These are phyloP conservation scores for Periophthalmodon schlosseri DNA, from an alignment of 2,113 vertebrate species.

Conservation along the genomic window DNA sequence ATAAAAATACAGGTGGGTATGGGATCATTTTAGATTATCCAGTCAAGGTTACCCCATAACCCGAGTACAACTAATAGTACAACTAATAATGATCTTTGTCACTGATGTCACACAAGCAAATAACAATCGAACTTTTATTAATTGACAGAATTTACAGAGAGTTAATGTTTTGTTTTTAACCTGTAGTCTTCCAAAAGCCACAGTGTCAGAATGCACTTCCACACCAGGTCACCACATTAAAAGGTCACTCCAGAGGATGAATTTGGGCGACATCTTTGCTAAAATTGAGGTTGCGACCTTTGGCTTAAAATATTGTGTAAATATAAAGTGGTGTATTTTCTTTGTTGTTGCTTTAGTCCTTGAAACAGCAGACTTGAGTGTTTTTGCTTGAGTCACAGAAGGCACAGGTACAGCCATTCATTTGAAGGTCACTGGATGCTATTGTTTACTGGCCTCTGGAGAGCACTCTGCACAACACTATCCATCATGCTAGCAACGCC, in stretches of 20 bases:
- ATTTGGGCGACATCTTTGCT: constrained; percentile 10
- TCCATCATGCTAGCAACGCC: constrained; percentile 34
- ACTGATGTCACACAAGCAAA: too few relatives aligned
- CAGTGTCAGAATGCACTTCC: neutral
- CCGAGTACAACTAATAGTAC: too few relatives aligned
- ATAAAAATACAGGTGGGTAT: too few relatives aligned
- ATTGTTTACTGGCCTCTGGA: constrained; percentile 41
- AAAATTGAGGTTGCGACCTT: constrained; percentile 33
- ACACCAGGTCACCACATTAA: neutral
- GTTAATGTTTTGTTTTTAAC: neutral
- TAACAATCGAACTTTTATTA: too few relatives aligned
- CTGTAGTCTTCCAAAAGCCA: neutral
- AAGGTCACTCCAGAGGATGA: constrained; percentile 10
- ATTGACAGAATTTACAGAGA: too few relatives aligned
- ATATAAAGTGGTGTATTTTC: constrained; percentile 15
- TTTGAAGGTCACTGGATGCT: constrained; percentile 28
- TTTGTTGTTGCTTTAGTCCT: constrained; percentile 1
- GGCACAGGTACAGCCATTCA: constrained; percentile 5
- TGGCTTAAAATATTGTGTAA: constrained; percentile 15
- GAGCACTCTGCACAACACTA: constrained; percentile 13
- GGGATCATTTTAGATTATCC: too few relatives aligned
- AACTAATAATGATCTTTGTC: too few relatives aligned
- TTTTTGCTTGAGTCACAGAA: neutral
- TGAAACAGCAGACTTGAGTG: neutral
- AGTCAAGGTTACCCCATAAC: too few relatives aligned